These are phyloP conservation scores for Canis aureus DNA, from an alignment of 2,113 vertebrate species.

Conservation along the genomic window DNA sequence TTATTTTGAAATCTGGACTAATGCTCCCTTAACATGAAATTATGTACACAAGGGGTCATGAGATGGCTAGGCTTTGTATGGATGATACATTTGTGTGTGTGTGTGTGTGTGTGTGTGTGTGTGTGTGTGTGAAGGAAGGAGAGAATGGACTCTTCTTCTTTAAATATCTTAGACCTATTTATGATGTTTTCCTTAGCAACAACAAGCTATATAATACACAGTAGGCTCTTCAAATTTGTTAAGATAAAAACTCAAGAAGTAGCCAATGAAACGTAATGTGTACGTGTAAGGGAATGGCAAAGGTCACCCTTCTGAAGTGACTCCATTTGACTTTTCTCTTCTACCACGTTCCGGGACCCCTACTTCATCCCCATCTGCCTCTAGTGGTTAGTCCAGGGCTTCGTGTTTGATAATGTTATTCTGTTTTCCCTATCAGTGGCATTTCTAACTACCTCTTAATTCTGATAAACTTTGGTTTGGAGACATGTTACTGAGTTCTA, in stretches of 20 bases:
- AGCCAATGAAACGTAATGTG: neutral
- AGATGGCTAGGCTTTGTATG: neutral
- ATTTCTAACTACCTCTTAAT: neutral
- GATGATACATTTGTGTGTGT: neutral
- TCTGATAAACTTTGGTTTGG: neutral
- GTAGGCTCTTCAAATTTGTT: neutral
- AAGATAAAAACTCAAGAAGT: constrained; percentile 9
- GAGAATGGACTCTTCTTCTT: neutral
- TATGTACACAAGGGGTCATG: neutral
- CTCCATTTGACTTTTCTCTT: neutral
- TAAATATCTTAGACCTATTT: neutral
- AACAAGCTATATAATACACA: neutral
- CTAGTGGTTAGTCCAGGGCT: neutral
- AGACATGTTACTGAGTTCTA: neutral
- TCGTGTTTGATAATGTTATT: neutral
- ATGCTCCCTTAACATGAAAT: constrained; percentile 29
- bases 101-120: no score
- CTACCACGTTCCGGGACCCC: neutral
- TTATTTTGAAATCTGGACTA: constrained; percentile 31
- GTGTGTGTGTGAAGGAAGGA: neutral
- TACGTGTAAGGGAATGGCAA: neutral
- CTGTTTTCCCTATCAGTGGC: neutral
- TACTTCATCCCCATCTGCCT: neutral
- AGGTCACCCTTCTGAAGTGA: neutral
- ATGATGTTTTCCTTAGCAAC: neutral